A percentile compares a stretch with the other conserved stretches of the same genome.
phyloP scores from a whole-genome alignment of 2,888 invertebrate species.

The Lycia hirtaria region DNA sequence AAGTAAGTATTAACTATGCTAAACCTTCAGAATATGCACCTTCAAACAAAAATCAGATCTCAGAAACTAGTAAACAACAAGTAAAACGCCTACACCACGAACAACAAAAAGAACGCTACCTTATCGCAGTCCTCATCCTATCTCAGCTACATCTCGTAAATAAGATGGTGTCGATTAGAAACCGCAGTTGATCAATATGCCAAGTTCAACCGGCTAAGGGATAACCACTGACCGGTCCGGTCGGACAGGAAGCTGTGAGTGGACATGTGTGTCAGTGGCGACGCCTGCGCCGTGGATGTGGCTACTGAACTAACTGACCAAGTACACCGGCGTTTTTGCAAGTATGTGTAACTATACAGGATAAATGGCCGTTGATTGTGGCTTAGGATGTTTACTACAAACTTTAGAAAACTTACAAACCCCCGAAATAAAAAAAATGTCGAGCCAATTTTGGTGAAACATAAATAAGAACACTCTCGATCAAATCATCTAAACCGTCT shows the following conservation, averaged over 20 bases:
- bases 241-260: conserved; percentile 39
- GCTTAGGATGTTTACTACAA: not conserved
- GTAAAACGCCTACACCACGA: not conserved
- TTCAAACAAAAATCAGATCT: not conserved
- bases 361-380: not conserved
- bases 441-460: too few relatives aligned
- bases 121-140: conserved; percentile 8
- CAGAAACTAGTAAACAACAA: not conserved
- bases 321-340: conserved; percentile 10
- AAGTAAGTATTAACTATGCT: too few relatives aligned
- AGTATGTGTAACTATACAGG: not conserved
- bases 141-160: conserved; percentile 8
- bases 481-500: too few relatives aligned
- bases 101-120: not conserved
- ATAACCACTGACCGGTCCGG: conserved; percentile 28
- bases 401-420: not conserved
- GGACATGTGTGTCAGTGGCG: conserved; percentile 51
- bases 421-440: too few relatives aligned
- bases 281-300: conserved; percentile 39
- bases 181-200: conserved; percentile 39
- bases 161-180: conserved; percentile 36
- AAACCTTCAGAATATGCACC: too few relatives aligned
- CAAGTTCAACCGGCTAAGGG: conserved; percentile 40
- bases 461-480: too few relatives aligned
- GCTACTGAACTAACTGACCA: conserved; percentile 12